These are phyloP conservation scores for Eleginops maclovinus DNA, from an alignment of 2,113 vertebrate species.

Conservation along the genomic window DNA sequence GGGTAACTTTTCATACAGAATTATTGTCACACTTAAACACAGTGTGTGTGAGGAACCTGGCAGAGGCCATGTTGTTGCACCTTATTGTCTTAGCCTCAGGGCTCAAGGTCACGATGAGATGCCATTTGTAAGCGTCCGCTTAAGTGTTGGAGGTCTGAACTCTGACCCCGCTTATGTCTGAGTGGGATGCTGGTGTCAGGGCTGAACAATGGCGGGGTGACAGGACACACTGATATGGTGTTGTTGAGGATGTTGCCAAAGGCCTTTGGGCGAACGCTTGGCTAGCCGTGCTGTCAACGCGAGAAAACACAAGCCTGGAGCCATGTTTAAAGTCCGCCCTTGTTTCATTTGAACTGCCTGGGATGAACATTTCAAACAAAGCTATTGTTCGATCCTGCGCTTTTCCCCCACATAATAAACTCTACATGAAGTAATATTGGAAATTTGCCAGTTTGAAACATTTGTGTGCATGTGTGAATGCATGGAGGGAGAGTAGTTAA, in stretches of 20 bases:
- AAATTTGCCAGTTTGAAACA: not conserved
- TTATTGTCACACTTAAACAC: slow-evolving; percentile 39
- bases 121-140: slow-evolving; percentile 58
- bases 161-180: slow-evolving; percentile 74
- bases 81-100: slow-evolving; percentile 61
- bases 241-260: slow-evolving; percentile 30
- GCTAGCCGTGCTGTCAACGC: slow-evolving; percentile 11
- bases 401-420: slow-evolving; percentile 9
- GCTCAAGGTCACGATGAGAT: slow-evolving; percentile 49
- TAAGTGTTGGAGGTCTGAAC: slow-evolving; percentile 66
- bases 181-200: slow-evolving; percentile 70
- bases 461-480: not conserved
- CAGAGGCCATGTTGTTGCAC: slow-evolving; percentile 26
- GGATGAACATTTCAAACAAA: not conserved
- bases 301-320: not conserved
- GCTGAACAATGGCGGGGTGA: slow-evolving; percentile 69
- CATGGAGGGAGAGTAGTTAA: not conserved
- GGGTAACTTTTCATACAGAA: slow-evolving; percentile 62
- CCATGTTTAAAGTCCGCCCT: not conserved
- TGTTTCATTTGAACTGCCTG: not conserved
- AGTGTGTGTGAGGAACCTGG: not conserved
- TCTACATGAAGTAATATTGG: not conserved
- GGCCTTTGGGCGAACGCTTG: slow-evolving; percentile 41
- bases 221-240: slow-evolving; percentile 42
- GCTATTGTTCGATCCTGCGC: not conserved